Percentiles rank a stretch among this genome's conserved stretches.
phyloP scores from a whole-genome alignment of 2,888 invertebrate species.

The Furcula furcula region DNA sequence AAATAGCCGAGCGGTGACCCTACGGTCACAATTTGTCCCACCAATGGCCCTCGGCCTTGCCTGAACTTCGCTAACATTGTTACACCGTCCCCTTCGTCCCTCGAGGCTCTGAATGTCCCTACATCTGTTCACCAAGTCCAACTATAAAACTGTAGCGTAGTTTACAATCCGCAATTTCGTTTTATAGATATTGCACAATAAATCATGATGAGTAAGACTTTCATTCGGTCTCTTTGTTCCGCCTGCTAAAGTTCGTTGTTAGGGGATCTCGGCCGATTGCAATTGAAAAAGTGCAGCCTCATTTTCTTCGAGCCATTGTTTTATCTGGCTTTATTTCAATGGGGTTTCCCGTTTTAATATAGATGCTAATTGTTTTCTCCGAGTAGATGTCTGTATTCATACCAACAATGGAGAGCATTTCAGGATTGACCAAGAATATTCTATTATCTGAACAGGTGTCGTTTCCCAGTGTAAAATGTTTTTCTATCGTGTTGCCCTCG shows the following conservation, averaged over 20 bases:
- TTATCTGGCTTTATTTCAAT: conserved; percentile 41
- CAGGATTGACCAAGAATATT: conserved; percentile 45
- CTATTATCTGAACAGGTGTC: conserved; percentile 61
- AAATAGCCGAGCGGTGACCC: conserved; percentile 67
- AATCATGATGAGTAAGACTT: conserved; percentile 55
- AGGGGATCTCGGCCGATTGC: conserved; percentile 43
- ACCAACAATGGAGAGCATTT: conserved; percentile 29
- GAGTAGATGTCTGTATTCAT: conserved; percentile 38
- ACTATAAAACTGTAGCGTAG: conserved; percentile 63
- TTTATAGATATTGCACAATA: conserved; percentile 65
- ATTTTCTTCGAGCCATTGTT: conserved; percentile 51
- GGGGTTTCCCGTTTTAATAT: conserved; percentile 42
- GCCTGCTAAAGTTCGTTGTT: conserved; percentile 34
- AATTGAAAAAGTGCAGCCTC: conserved; percentile 56
- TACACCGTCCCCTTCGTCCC: conserved; percentile 67
- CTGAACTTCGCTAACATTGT: conserved; percentile 74
- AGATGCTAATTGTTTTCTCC: conserved; percentile 42
- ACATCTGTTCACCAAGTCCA: conserved; percentile 68
- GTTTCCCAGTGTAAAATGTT: conserved; percentile 68
- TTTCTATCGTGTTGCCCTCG: conserved; percentile 59
- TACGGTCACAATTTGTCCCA: conserved; percentile 68
- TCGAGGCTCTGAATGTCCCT: conserved; percentile 62
- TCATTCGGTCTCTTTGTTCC: conserved; percentile 50
- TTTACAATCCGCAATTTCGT: conserved; percentile 66
- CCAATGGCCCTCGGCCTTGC: conserved; percentile 65